These are phyloP conservation scores for Mechanitis mazaeus DNA, from an alignment of 2,888 invertebrate genomes.

Conservation along the genomic window DNA sequence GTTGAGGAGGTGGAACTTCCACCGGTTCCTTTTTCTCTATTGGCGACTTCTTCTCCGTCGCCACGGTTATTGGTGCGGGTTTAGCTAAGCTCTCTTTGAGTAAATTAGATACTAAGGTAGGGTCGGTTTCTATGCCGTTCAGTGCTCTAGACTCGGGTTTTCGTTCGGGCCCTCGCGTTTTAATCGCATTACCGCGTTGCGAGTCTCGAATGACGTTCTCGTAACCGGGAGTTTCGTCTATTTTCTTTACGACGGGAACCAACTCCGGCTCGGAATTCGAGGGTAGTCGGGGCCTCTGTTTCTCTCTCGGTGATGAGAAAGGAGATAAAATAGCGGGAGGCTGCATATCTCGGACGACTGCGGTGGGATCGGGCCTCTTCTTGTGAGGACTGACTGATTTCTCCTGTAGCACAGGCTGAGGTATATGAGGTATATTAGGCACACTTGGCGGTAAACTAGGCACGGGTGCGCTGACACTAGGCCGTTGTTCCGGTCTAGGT, in stretches of 20 bases:
- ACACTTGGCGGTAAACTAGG: slow-evolving; percentile 25
- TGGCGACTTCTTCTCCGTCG: slow-evolving; percentile 57
- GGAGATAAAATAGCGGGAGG: slow-evolving; percentile 66
- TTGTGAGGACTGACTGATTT: slow-evolving; percentile 52
- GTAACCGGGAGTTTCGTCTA: slow-evolving; percentile 79
- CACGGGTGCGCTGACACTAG: slow-evolving; percentile 21
- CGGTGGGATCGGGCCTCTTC: slow-evolving; percentile 54
- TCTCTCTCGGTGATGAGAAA: slow-evolving; percentile 62
- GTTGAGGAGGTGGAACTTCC: slow-evolving; percentile 38
- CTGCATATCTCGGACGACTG: slow-evolving; percentile 62
- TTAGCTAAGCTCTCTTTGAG: slow-evolving; percentile 80
- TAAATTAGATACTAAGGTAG: slow-evolving; percentile 82
- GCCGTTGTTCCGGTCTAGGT: slow-evolving; percentile 37
- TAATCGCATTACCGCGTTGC: slow-evolving; percentile 55
- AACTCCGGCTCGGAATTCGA: slow-evolving; percentile 78
- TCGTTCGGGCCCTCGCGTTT: slow-evolving; percentile 59
- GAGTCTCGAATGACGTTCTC: slow-evolving; percentile 77
- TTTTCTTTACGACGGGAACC: slow-evolving; percentile 78
- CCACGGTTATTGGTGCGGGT: slow-evolving; percentile 64
- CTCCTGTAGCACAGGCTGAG: slow-evolving; percentile 40
- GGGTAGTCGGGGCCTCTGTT: slow-evolving; percentile 53
- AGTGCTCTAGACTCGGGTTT: slow-evolving; percentile 59
- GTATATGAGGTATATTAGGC: slow-evolving; percentile 38
- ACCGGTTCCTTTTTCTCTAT: slow-evolving; percentile 50
- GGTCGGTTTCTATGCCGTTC: slow-evolving; percentile 84